Conservation (phyloP, 92 coral and sea anemone genomes). For the Zoanthus sansibaricus region DNA sequence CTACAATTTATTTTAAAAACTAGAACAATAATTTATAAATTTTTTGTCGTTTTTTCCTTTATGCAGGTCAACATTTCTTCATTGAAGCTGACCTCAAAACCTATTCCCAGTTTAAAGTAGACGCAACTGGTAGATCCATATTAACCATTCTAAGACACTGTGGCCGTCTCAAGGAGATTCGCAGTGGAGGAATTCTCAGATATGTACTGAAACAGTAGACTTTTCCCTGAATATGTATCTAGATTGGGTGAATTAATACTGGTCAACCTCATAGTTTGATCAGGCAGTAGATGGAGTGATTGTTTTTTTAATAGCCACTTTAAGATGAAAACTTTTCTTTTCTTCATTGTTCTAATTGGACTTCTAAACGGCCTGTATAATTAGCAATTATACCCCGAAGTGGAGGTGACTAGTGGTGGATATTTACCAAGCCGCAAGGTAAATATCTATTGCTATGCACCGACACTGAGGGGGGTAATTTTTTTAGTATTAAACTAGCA, state of each 20-base stretch:
- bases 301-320: too few relatives aligned
- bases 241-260: neutral
- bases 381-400: too few relatives aligned
- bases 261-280: neutral
- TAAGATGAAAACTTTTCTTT: too few relatives aligned
- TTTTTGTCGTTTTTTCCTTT: neutral
- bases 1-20: too few relatives aligned
- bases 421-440: too few relatives aligned
- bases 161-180: constrained; percentile 90
- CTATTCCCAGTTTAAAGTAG: constrained; percentile 86
- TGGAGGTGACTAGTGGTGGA: too few relatives aligned
- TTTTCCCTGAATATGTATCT: neutral
- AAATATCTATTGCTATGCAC: too few relatives aligned
- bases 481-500: too few relatives aligned
- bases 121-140: constrained; percentile 77
- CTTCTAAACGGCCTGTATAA: too few relatives aligned
- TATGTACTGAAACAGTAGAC: constrained; percentile 71
- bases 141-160: constrained; percentile 86
- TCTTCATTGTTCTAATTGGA: too few relatives aligned
- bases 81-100: constrained; percentile 84
- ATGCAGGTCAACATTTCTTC: constrained; percentile 87
- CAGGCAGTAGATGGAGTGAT: neutral
- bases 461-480: too few relatives aligned
- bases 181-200: constrained; percentile 86
- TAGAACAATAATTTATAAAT: too few relatives aligned